Evolutionary conservation across 2,888 invertebrate species (phyloP).

Genomic region (Volucella inflata): DNA sequence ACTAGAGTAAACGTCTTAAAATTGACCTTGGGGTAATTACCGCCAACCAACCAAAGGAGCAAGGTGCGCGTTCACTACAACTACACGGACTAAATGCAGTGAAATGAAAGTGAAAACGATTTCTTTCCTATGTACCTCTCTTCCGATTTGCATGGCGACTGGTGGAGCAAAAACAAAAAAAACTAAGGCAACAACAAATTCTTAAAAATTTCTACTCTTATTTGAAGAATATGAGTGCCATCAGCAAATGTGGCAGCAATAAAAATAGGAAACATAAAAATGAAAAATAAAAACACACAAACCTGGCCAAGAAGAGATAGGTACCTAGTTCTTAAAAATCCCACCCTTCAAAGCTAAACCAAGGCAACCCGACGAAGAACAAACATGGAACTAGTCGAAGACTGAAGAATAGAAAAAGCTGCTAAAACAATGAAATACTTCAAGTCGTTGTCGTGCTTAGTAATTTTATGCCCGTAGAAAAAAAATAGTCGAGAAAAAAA

Average conservation of each 20-base stretch:
- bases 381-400: neutral
- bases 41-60: conserved; percentile 50
- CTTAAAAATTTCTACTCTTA: conserved; percentile 40
- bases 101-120: conserved; percentile 71
- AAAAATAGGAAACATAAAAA: conserved; percentile 10
- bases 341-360: neutral
- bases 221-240: conserved; percentile 30
- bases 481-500: conserved; percentile 20
- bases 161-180: conserved; percentile 35
- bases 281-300: too few species aligned
- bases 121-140: conserved; percentile 25
- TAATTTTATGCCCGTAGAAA: neutral
- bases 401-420: too few species aligned
- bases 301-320: too few species aligned
- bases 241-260: conserved; percentile 39
- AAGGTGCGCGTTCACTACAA: conserved; percentile 29
- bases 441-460: too few species aligned
- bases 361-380: conserved; percentile 31
- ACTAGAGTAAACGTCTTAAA: conserved; percentile 72
- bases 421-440: conserved; percentile 1
- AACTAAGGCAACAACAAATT: conserved; percentile 6
- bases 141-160: conserved; percentile 63
- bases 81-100: conserved; percentile 55
- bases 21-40: conserved; percentile 74
- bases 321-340: conserved; percentile 20